A percentile compares a stretch with the other conserved stretches of the same genome.
These are phyloP conservation scores for Lasioglossum villosulum DNA, from an alignment of 2,888 invertebrate genomes.

Conservation along the genomic window DNA sequence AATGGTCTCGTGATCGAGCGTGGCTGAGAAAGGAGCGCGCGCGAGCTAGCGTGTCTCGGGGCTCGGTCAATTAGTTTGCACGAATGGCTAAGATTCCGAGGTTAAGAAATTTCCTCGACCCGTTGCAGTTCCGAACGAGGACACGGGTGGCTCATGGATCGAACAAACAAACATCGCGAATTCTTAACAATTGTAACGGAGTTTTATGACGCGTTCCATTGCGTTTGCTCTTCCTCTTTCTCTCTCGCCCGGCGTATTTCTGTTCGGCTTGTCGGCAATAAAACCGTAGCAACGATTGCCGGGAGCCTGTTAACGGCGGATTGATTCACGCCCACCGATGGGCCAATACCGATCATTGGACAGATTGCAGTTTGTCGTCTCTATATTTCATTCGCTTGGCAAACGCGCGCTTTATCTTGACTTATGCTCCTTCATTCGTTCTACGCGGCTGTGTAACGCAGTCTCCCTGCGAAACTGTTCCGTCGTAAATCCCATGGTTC, in stretches of 20 bases:
- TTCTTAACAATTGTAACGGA: not conserved
- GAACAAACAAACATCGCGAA: not conserved
- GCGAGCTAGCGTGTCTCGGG: conserved; percentile 6
- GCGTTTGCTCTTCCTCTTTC: not conserved
- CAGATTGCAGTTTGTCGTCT: conserved; percentile 41
- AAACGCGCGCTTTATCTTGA: conserved; percentile 10
- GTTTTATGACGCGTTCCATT: not conserved
- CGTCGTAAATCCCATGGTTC: not conserved
- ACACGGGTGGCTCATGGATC: not conserved
- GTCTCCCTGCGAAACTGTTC: not conserved
- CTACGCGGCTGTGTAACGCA: not conserved
- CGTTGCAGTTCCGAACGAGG: not conserved
- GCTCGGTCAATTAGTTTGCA: conserved; percentile 25
- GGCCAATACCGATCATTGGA: conserved; percentile 38
- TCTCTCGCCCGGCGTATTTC: not conserved
- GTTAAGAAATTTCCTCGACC: conserved; percentile 23
- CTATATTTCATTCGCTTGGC: conserved; percentile 18
- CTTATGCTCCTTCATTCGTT: not conserved
- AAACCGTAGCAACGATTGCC: conserved; percentile 20
- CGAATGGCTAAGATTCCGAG: conserved; percentile 23
- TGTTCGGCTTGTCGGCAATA: conserved; percentile 9
- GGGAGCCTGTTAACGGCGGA: conserved; percentile 20
- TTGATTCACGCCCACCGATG: conserved; percentile 40
- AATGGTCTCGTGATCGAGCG: conserved; percentile 22
- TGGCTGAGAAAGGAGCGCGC: conserved; percentile 22